Conservation (phyloP, 1,140 invertebrate species). For the Araneus ventricosus region DNA sequence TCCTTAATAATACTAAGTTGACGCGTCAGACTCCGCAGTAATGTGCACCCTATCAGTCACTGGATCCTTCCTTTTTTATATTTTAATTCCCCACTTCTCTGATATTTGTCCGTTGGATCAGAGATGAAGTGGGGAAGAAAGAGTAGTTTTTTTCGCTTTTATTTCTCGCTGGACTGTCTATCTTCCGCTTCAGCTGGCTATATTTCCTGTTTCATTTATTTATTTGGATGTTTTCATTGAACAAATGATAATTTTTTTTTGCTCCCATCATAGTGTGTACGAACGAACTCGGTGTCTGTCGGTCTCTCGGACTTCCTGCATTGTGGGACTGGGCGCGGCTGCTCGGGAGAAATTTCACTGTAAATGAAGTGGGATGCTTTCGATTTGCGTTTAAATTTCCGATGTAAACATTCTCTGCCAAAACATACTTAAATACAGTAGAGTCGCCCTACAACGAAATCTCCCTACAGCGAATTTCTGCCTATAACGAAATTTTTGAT, state of each 20-base stretch:
- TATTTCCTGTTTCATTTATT: slow-evolving; percentile 26
- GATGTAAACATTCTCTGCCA: too few relatives aligned
- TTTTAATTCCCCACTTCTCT: not conserved
- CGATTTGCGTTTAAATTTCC: too few relatives aligned
- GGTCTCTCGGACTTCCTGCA: slow-evolving; percentile 36
- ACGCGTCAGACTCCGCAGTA: slow-evolving; percentile 9
- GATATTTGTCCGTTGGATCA: not conserved
- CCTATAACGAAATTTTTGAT: too few relatives aligned
- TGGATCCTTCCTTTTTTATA: not conserved
- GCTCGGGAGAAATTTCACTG: not conserved
- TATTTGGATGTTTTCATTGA: slow-evolving; percentile 9
- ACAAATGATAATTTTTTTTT: not conserved
- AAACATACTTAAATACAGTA: too few relatives aligned
- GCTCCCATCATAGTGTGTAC: not conserved
- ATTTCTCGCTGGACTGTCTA: not conserved
- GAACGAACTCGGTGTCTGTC: not conserved
- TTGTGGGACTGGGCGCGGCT: slow-evolving; percentile 16
- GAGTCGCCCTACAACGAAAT: too few relatives aligned
- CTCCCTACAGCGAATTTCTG: too few relatives aligned
- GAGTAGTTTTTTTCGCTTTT: not conserved
- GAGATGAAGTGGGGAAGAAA: not conserved
- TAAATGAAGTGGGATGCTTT: not conserved
- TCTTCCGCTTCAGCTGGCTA: slow-evolving; percentile 14
- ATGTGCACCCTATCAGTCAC: not conserved
- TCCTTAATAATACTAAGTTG: not conserved